Evolutionary conservation across 2,888 invertebrate genomes (phyloP), one percentile per base, ranked within the genome.

Genomic region (Scaptodrosophila latifasciaeformis): DNA sequence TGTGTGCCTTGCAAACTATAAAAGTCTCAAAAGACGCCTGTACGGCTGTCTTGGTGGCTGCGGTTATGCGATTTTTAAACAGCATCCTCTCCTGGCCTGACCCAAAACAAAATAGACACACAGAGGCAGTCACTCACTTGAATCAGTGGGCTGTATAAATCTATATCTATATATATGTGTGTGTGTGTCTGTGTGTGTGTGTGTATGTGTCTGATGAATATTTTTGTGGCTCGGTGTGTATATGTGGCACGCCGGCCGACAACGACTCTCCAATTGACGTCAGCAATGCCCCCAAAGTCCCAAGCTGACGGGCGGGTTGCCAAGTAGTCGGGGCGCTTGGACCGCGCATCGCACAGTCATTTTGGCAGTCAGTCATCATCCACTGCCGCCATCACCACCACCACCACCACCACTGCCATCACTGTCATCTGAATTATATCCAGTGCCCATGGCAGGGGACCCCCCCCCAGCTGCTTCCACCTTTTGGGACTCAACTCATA

Each of bases 231-330:
- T 35, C 34, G 15, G 55, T 54, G 27, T 60, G 60, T 65, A 45
- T 79, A 80, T 72, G 75, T 72, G 51, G 72, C 72, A 74, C 81
- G 76, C 65, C 79, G 81, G 71, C 79, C 79, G 81, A 75, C 76
- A 78, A 71, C 80, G 80, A 79, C 77, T 81, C 58, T 61, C 63
- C 82, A 49, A 84, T 84, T 84, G 84, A 85, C 84, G 84, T 84
- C 84, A 84, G 84, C 84, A 85, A 80, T 85, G 84, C 85, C 85
- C 84, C 85, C 84, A 83, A 84, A 79, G 81, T 69, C 65, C 50
- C 62, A 45, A 47, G 58, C 78, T 58, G 59, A 60, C 78, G 67
- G 70, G 78, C 72, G 72, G 70, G 71, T 48, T 80, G 72, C 81
- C 81, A 77, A 70, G 52, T 63, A 62, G 65, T 65, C 72, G 49